Base-by-base conservation (phyloP, 2,797 vertebrate genomes). In the Coregonus sp. region DNA sequence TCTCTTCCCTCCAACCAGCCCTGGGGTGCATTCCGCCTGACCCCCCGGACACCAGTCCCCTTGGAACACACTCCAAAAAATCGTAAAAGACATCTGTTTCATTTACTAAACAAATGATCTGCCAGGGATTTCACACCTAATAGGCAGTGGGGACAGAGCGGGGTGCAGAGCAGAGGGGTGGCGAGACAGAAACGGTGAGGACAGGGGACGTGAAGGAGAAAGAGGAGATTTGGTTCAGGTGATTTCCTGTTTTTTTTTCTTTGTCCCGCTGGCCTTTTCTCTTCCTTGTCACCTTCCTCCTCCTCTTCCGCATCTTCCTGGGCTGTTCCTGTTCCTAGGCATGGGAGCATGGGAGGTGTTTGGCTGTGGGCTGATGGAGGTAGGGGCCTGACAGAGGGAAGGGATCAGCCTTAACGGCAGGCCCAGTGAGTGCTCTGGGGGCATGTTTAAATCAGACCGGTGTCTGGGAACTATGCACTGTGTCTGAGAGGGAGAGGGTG, bases 21-120 rank as follows among this genome's bases (percentile, higher is more conserved):
- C 95, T 93, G 92, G 92, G 95, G 95, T 92, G 91, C 94, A 94
- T 95, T 96, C 93, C 91, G 93, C 92, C 94, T 95, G 95, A 97
- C 96, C 96, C 92, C 90, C 92, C 88, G 94, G 89, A 90, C 85
- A 29, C 51, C 75, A 73, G 80, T 52, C 52, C 35, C 72, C 77
- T 70, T 70, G 82, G 80, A 79, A 69, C 81, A 82, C 89, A 73
- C 51, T 81, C 76, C 73, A 79, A 78, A 82, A 88, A 88, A 77
- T 88, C 76, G 66, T 80, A 91, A 87, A 86, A 92, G 90, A 95
- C 89, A 93, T 93, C 89, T 93, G 87, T 94, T 95, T 94, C 92
- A 95, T 93, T 93, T 93, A 90, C 94, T 90, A 91, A 93, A 93
- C 90, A 91, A 84, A 93, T 88, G 80, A 93, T 90, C 85, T 91